Evolutionary conservation across 2,113 vertebrate genomes (phyloP).

Genomic region (Herpetotheres cachinnans): DNA sequence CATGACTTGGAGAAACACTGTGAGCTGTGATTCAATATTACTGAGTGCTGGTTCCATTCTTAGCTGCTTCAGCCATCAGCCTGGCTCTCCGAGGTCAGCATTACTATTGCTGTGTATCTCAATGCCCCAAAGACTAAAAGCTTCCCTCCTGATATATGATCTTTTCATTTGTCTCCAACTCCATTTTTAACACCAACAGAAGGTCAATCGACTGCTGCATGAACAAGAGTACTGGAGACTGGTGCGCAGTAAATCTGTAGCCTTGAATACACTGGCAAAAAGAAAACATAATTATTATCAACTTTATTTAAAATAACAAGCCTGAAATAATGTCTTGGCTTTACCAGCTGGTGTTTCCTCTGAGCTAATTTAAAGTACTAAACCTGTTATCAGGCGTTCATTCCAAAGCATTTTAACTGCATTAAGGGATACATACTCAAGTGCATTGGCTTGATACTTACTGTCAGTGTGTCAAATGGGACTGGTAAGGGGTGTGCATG

Average conservation of each 20-base stretch:
- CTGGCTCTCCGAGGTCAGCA: neutral
- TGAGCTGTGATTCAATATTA: neutral
- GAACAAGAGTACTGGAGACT: neutral
- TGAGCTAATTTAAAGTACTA: neutral
- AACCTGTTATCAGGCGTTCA: neutral
- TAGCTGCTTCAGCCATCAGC: neutral
- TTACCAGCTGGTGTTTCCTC: neutral
- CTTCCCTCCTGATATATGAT: neutral
- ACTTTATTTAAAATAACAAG: constrained; percentile 18
- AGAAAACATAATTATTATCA: neutral
- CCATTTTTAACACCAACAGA: neutral
- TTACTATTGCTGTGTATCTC: neutral
- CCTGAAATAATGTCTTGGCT: neutral
- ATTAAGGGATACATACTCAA: neutral
- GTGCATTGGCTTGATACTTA: neutral
- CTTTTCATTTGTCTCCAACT: neutral
- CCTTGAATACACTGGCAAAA: neutral
- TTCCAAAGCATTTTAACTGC: neutral
- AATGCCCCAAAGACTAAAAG: neutral
- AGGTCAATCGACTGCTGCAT: neutral
- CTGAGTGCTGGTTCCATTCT: neutral
- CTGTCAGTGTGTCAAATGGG: neutral
- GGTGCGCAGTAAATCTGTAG: neutral
- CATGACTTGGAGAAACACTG: neutral
- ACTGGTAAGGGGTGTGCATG: neutral